Conservation (phyloP, 1,140 invertebrate species). For the Homalodisca vitripennis region DNA sequence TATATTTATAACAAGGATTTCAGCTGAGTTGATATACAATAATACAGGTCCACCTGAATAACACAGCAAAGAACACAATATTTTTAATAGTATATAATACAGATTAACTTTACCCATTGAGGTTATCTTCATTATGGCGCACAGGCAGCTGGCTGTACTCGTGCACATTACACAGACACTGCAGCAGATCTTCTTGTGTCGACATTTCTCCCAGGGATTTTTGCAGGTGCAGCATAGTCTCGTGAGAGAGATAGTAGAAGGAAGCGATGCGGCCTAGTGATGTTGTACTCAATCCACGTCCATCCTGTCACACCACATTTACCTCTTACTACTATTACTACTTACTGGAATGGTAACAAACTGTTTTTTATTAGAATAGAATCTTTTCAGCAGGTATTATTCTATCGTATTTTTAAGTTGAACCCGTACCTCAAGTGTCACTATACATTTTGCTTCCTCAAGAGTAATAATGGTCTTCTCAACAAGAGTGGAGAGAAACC, state of each 20-base stretch:
- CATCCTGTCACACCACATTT: slow-evolving; percentile 59
- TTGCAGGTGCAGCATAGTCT: slow-evolving; percentile 84
- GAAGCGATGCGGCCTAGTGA: slow-evolving; percentile 92
- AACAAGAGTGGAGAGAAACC: slow-evolving; percentile 72
- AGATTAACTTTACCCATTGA: slow-evolving; percentile 71
- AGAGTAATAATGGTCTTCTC: slow-evolving; percentile 74
- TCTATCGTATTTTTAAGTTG: too few relatives aligned
- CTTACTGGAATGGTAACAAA: too few relatives aligned
- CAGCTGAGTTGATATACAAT: too few relatives aligned
- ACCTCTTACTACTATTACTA: too few relatives aligned
- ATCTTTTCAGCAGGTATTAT: too few relatives aligned
- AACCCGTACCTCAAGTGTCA: slow-evolving; percentile 53
- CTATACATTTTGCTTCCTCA: slow-evolving; percentile 72
- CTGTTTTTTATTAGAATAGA: too few relatives aligned
- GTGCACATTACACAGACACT: slow-evolving; percentile 77
- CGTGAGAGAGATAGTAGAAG: slow-evolving; percentile 96
- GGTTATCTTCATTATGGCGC: slow-evolving; percentile 95
- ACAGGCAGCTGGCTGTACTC: slow-evolving; percentile 96
- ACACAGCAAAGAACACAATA: too few relatives aligned
- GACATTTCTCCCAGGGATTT: slow-evolving; percentile 63
- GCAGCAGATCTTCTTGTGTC: slow-evolving; percentile 71
- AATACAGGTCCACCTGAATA: too few relatives aligned
- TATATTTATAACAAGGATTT: too few relatives aligned
- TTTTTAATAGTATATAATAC: background rate
- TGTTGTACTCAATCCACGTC: slow-evolving; percentile 68